phyloP scores from a whole-genome alignment of 2,113 vertebrate species.

The Pelecanoides urinatrix region DNA sequence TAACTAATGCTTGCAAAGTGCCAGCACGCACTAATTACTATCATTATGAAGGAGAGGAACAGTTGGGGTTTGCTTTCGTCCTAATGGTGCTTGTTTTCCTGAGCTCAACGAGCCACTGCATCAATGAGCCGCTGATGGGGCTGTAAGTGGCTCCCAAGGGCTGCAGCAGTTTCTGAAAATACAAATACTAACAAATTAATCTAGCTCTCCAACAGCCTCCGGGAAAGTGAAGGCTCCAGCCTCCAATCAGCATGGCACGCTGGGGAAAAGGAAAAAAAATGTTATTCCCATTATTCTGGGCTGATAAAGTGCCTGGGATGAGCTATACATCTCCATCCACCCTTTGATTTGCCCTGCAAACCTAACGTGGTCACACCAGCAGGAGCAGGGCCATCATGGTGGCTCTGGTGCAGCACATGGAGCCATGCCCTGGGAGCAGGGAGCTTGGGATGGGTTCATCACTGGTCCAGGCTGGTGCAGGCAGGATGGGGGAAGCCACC shows the following conservation, averaged over 20 bases:
- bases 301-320: neutral
- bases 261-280: neutral
- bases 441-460: neutral
- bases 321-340: neutral
- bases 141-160: neutral
- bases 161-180: neutral
- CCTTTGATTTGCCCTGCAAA: neutral
- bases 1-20: constrained; percentile 1
- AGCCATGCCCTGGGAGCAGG: neutral
- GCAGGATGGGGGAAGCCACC: neutral
- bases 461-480: neutral
- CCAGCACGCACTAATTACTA: constrained; percentile 25
- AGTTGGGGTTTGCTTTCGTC: neutral
- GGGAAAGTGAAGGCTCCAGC: neutral
- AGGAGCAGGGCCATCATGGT: neutral
- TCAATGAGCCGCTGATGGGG: constrained; percentile 7
- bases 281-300: neutral
- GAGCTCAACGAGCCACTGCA: neutral
- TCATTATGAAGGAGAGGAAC: constrained; percentile 28
- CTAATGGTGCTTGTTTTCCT: constrained; percentile 4
- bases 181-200: constrained; percentile 11
- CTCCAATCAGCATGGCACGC: neutral
- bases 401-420: neutral
- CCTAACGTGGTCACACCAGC: neutral
- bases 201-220: neutral